Conservation (phyloP, 2,113 vertebrate species). For the Eonycteris spelaea region DNA sequence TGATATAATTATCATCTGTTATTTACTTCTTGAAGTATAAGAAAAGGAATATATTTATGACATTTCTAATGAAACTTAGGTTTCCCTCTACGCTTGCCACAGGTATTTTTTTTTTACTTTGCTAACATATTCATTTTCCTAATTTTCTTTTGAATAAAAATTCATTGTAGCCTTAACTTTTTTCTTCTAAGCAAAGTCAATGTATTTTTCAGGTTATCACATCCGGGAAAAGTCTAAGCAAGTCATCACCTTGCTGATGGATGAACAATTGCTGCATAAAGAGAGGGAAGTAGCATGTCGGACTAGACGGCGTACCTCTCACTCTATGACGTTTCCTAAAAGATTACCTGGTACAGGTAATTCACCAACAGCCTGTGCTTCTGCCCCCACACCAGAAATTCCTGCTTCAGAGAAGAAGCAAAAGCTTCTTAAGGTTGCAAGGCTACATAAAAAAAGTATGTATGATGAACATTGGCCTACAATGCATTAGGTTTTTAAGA, state of each 20-base stretch:
- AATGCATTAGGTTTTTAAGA: constrained; percentile 43
- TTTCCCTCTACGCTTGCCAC: neutral
- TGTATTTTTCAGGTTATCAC: constrained; percentile 70
- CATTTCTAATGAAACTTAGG: neutral
- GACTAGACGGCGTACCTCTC: constrained; percentile 64
- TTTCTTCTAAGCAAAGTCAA: neutral
- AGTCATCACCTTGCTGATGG: constrained; percentile 75
- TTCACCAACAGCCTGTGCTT: constrained; percentile 26
- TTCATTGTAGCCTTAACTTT: neutral
- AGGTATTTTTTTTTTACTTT: neutral
- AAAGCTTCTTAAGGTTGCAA: constrained; percentile 42
- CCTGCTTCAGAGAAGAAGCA: constrained; percentile 32
- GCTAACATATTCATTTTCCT: neutral
- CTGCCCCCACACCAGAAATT: constrained; percentile 44
- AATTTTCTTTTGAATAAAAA: constrained; percentile 35
- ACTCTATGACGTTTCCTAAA: constrained; percentile 23
- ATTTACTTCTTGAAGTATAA: neutral
- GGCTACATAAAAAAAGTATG: constrained; percentile 42
- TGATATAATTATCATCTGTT: neutral
- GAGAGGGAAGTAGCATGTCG: constrained; percentile 69
- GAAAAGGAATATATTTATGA: neutral
- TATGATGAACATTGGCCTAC: neutral
- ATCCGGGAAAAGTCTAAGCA: constrained; percentile 76
- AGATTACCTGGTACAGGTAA: constrained; percentile 30
- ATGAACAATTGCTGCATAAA: constrained; percentile 69